phyloP scores from a whole-genome alignment of 1,140 invertebrate genomes.

The Rhyzopertha dominica region DNA sequence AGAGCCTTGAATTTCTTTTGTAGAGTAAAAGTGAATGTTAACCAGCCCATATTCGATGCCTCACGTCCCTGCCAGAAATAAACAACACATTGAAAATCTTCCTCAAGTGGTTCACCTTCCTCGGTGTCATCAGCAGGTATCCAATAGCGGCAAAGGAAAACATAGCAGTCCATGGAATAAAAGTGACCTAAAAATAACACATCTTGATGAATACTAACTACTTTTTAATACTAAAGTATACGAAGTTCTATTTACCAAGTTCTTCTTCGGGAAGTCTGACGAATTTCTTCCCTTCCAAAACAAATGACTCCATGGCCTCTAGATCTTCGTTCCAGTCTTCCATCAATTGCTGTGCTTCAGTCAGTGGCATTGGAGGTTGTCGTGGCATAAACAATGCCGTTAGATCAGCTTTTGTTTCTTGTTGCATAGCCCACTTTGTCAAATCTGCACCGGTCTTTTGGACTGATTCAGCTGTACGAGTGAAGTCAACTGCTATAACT shows the following conservation, averaged over 20 bases:
- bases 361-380: conserved; percentile 77
- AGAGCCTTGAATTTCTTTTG: conserved; percentile 97
- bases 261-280: conserved; percentile 93
- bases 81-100: conserved; percentile 93
- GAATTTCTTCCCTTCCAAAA: conserved; percentile 97
- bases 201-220: conserved; percentile 9
- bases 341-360: conserved; percentile 86
- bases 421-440: conserved; percentile 85
- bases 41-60: conserved; percentile 98
- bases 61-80: conserved; percentile 99
- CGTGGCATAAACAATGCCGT: conserved; percentile 93
- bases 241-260: conserved; percentile 66
- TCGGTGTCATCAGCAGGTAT: conserved; percentile 63
- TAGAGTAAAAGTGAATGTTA: conserved; percentile 97
- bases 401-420: conserved; percentile 88
- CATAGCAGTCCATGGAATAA: conserved; percentile 94
- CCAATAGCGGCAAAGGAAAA: conserved; percentile 95
- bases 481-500: conserved; percentile 98
- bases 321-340: conserved; percentile 95
- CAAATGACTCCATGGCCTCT: conserved; percentile 96
- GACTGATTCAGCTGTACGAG: conserved; percentile 95
- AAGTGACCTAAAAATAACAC: conserved; percentile 60
- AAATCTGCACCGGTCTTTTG: conserved; percentile 93
- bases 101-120: conserved; percentile 52
- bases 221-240: too few species aligned